Base-by-base conservation (phyloP, 2,113 vertebrate genomes). In the Perognathus longimembris region DNA sequence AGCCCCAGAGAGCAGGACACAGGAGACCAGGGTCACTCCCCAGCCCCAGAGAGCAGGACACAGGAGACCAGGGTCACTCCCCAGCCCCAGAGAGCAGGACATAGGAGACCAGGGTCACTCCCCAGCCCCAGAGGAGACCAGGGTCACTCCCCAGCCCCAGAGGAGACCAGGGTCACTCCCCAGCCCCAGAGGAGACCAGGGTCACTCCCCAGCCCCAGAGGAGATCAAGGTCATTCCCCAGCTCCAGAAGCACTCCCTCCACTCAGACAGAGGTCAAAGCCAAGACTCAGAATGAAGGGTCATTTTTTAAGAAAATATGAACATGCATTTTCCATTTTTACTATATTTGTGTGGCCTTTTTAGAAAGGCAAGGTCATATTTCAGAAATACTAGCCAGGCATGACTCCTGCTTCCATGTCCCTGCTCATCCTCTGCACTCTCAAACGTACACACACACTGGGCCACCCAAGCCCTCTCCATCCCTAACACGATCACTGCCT, bases 201-300 rank as follows among this genome's bases (percentile, higher is more conserved):
- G 45, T 45, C 45, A 45, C 45, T 45, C 45, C 45, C 45, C 9
- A 45, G 45, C 45, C 45, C 45, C 10, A 12, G 45, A 45, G 45
- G 45, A 45, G 12, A 45, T 12, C 45, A 2, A 12, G 9, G 45
- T 45, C 45, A 45, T 12, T 45, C 45, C n/a, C 45, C 9, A 45
- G 45, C 45, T 12, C 45, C 10, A 12, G 45, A 45, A 12, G 45
- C n/a, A n/a, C n/a, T n/a, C n/a, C n/a, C n/a, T n/a, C n/a, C n/a
- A 14, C 17, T 15, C 50, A 54, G 4, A 54, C 50, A 17, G 50
- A 54, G 17, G 50, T 3, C 50, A 14, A 54, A 54, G 50, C 15
- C 38, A 85, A 91, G 71, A 92, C 76, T 81, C 54, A 71, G 66
- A 83, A 80, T 64, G 18, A 73, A n/a, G 17, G 11, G 7, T n/a